Evolutionary conservation across 2,888 invertebrate species (phyloP), one percentile per base, ranked within the genome.

Genomic region (Tineola bisselliella): DNA sequence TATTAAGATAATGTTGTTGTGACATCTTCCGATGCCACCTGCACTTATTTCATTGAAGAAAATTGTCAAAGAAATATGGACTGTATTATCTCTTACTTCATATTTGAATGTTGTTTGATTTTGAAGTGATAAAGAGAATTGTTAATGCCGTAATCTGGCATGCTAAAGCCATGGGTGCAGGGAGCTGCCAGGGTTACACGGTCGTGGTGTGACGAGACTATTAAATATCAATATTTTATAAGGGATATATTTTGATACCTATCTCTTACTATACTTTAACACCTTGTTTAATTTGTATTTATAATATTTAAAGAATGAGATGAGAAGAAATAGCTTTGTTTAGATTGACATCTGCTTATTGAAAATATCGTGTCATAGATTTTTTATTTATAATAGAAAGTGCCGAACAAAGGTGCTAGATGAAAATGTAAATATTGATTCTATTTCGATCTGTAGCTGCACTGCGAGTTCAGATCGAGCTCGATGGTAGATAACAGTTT

Each of bases 211-310:
- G 78, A 76, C 74, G 75, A 69, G 78, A 79, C 82, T 81, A 81
- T 83, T 79, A 82, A 82, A 80, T 78, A 82, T 83, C 81, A 81
- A 86, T 87, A 86, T 83, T 81, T 84, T 81, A 83, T 78, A 77
- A 73, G 61, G 77, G 77, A 75, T 73, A 70, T 76, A 74, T 75
- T 77, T 68, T 63, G 84, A 86, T 86, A 64, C 68, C 72, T 81
- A 84, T 86, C 87, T 60, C 68, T 65, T 64, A 65, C n/a, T n/a
- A n/a, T n/a, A n/a, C 69, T 74, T 83, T 81, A 86, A 86, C 87
- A 83, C 86, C 84, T 84, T 84, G 84, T 86, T 82, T 81, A 18
- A 11, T 43, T 13, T 60, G 48, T 2, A 17, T 30, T 18, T 11
- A 44, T 18, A 44, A 19, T 33, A 44, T 44, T 25, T 44, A 60